phyloP scores from a whole-genome alignment of 2,113 vertebrate genomes.

The Chaetops frenatus region DNA sequence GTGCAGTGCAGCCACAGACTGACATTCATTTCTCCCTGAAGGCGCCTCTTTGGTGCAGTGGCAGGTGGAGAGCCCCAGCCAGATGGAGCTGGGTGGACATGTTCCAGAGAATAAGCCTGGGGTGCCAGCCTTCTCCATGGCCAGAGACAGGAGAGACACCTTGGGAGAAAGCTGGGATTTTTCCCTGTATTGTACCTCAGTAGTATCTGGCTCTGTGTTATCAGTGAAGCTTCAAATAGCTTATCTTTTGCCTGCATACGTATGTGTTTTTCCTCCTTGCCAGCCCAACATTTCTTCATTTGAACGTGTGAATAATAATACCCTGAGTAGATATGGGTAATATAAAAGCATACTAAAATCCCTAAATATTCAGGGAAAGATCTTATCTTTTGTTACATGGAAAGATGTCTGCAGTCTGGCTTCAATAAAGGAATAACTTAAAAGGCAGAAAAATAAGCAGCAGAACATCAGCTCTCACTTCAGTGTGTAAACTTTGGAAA shows the following conservation, averaged over 20 bases:
- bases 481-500: conserved; percentile 65
- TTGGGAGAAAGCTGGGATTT: background rate
- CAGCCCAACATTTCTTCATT: conserved; percentile 12
- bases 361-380: conserved; percentile 6
- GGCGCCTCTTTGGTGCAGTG: background rate
- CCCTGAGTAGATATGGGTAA: background rate
- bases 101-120: background rate
- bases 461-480: conserved; percentile 65
- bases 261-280: background rate
- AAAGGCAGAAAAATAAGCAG: conserved; percentile 65
- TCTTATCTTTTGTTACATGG: conserved; percentile 28
- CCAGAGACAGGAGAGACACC: background rate
- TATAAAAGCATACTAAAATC: conserved; percentile 32
- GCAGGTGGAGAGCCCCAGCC: background rate
- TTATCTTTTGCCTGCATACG: background rate
- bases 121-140: background rate
- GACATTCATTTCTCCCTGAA: background rate
- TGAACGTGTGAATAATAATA: conserved; percentile 13
- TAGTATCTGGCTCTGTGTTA: background rate
- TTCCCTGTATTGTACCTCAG: background rate
- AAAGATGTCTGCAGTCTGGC: conserved; percentile 47
- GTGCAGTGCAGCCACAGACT: background rate
- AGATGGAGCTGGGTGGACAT: background rate
- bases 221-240: background rate
- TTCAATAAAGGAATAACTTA: conserved; percentile 49